Percentiles rank a stretch among this genome's conserved stretches.
Evolutionary conservation across 1,140 invertebrate genomes (phyloP).

Genomic region (Eufriesea mexicana): DNA sequence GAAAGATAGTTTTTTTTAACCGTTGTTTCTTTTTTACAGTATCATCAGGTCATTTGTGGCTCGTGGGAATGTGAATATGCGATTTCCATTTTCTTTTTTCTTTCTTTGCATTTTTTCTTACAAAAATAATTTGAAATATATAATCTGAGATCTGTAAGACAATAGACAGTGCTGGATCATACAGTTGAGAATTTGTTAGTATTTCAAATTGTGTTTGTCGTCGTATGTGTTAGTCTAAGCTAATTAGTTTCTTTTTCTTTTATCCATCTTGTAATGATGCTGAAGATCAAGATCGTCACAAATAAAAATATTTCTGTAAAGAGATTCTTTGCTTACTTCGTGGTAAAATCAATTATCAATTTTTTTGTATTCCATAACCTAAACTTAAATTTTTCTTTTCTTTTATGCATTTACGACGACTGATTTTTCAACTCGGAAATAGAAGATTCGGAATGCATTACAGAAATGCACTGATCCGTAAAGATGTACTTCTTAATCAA

Average conservation of each 20-base stretch:
- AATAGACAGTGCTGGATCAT: constrained; percentile 68
- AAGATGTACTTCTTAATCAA: constrained; percentile 56
- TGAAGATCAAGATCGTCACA: constrained; percentile 40
- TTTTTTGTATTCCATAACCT: not conserved
- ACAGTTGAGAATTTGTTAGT: constrained; percentile 65
- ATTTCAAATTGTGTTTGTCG: constrained; percentile 45
- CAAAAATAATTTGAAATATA: constrained; percentile 74
- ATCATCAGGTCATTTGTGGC: constrained; percentile 70
- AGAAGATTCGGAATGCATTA: constrained; percentile 71
- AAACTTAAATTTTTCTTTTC: constrained; percentile 4
- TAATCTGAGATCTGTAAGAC: constrained; percentile 71
- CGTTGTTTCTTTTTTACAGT: constrained; percentile 56
- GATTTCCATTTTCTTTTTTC: constrained; percentile 61
- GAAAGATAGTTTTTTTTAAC: constrained; percentile 65
- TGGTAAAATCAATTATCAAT: constrained; percentile 1
- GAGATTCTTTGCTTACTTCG: constrained; percentile 15
- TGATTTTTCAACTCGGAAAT: constrained; percentile 36
- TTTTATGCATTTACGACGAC: constrained; percentile 26
- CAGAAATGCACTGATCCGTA: constrained; percentile 71
- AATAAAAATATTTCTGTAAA: constrained; percentile 34
- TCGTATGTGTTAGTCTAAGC: constrained; percentile 1
- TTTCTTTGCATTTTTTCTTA: constrained; percentile 60
- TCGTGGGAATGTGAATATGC: constrained; percentile 74
- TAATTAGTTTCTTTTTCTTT: constrained; percentile 26
- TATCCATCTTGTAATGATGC: constrained; percentile 24